Evolutionary conservation across 1,140 invertebrate species (phyloP), one percentile per base, ranked within the genome.

Genomic region (Contarinia nasturtii): DNA sequence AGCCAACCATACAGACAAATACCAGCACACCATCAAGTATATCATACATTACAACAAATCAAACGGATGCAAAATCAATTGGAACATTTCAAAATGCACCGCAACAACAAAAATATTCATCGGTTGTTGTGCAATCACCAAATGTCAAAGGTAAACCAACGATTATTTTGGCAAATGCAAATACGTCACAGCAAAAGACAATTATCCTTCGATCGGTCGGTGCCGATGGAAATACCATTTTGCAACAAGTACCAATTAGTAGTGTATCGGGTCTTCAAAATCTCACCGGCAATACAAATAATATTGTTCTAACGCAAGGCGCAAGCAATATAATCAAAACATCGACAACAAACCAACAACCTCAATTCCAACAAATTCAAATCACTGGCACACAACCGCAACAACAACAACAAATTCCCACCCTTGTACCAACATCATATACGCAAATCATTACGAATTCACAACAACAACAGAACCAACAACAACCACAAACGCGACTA

Each of bases 181-280:
- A 48, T 44, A 21, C 33, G 19, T 22, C 42, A 18, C 18, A 22
- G 36, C 58, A 61, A 44, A 64, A 63, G 48, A 59, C 59, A 38
- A 57, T 64, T 7, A 61, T 64, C 17, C 43, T 64, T 44, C 56
- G 61, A 1, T 63, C 59, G 41, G 61, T 64, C 36, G 61, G 61
- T 1, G 58, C 59, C 11, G 59, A 61, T 40, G 47, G 47, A 19
- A 40, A 40, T 1, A 12, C 47, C n/a, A 61, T 62, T 55, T 64
- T 61, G 49, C 61, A 62, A 44, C 60, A 63, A 47, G 63, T 63
- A 49, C 61, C 61, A 7, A 60, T 64, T 7, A 61, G 59, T 33
- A 63, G 60, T 52, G 57, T 63, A 22, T 52, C 55, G 34, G 54
- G 53, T 7, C 36, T 63, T 47, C 53, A 57, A 19, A 54, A 55